Evolutionary conservation across 2,797 vertebrate genomes (phyloP).

Genomic region (Enteromius mattozi): DNA sequence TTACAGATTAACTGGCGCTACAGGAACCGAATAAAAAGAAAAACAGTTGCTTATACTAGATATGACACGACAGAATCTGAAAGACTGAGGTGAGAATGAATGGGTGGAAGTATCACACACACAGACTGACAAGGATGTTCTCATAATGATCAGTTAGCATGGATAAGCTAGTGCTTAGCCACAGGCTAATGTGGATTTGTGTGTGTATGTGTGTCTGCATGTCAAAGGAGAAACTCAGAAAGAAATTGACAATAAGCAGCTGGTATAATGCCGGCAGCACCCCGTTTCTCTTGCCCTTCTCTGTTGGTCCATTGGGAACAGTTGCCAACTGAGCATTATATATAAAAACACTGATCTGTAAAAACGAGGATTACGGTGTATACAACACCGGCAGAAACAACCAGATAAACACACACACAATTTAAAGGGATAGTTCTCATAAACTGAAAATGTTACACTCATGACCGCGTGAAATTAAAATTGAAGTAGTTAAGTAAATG

Average conservation of each 20-base stretch:
- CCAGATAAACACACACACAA: neutral
- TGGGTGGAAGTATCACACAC: constrained; percentile 11
- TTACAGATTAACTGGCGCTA: constrained; percentile 45
- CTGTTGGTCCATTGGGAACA: neutral
- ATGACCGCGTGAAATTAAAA: neutral
- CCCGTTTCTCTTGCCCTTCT: constrained; percentile 15
- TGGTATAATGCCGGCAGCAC: constrained; percentile 17
- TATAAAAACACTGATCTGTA: constrained; percentile 24
- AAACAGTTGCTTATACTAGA: constrained; percentile 16
- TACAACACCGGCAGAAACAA: neutral
- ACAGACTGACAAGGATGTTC: constrained; percentile 17
- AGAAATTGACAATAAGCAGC: constrained; percentile 19
- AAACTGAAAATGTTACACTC: neutral
- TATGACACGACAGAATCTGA: constrained; percentile 31
- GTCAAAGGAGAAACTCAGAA: constrained; percentile 10
- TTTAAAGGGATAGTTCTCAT: neutral
- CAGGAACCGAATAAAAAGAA: neutral
- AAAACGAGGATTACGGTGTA: constrained; percentile 1
- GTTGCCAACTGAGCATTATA: neutral
- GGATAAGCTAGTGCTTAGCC: constrained; percentile 14
- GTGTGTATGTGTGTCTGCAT: constrained; percentile 5
- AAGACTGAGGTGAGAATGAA: constrained; percentile 25
- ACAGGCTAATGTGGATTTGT: constrained; percentile 17
- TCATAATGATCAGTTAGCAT: constrained; percentile 45
- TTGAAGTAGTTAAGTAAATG: neutral